Evolutionary conservation across 2,888 invertebrate genomes (phyloP).

Genomic region (Chloroclystis v-ata): DNA sequence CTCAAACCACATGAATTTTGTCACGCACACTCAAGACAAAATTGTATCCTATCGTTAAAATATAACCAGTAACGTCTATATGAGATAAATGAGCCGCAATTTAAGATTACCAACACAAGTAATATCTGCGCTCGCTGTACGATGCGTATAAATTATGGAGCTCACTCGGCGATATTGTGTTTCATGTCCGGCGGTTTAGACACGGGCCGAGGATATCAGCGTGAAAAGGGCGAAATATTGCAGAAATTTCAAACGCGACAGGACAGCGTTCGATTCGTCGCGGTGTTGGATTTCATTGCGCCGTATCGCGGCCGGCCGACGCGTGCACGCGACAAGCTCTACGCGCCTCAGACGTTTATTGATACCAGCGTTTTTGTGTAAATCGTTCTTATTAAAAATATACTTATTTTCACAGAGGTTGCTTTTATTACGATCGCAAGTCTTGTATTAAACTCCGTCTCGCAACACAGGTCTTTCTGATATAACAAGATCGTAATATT

Average conservation of each 20-base stretch:
- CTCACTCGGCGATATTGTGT: constrained; percentile 72
- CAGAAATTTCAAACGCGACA: constrained; percentile 75
- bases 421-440: constrained; percentile 37
- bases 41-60: neutral
- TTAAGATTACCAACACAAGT: constrained; percentile 53
- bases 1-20: constrained; percentile 41
- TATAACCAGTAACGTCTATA: constrained; percentile 9
- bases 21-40: constrained; percentile 3
- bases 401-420: constrained; percentile 45
- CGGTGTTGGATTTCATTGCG: constrained; percentile 76
- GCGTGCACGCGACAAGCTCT: constrained; percentile 49
- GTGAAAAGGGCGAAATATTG: constrained; percentile 78
- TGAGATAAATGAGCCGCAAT: constrained; percentile 35
- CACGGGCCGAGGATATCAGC: constrained; percentile 71
- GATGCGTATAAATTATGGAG: constrained; percentile 70
- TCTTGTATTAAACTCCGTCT: constrained; percentile 42
- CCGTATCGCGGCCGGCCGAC: constrained; percentile 52
- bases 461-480: constrained; percentile 32
- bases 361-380: constrained; percentile 61
- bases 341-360: constrained; percentile 57
- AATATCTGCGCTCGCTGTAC: constrained; percentile 52
- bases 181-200: constrained; percentile 75
- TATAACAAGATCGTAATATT: constrained; percentile 44
- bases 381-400: constrained; percentile 57
- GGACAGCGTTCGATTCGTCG: constrained; percentile 76